phyloP scores from a whole-genome alignment of 1,140 invertebrate genomes.

The Pseudomyrmex dendroicus region DNA sequence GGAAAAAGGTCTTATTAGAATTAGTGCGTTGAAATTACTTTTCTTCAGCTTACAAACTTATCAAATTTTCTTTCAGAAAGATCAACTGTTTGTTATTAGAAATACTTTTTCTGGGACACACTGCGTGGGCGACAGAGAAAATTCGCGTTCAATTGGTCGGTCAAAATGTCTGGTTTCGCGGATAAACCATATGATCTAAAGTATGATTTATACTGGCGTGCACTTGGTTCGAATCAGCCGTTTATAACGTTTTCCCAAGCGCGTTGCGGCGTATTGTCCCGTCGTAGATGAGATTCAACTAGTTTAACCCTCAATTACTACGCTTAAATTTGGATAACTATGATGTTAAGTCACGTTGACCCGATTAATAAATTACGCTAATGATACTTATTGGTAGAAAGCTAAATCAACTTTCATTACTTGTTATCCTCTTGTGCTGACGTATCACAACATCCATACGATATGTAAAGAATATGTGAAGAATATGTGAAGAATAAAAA shows the following conservation, averaged over 20 bases:
- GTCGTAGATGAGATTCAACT: constrained; percentile 30
- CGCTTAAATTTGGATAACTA: constrained; percentile 41
- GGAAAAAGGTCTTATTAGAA: not conserved
- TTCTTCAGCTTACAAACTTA: not conserved
- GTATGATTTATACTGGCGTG: constrained; percentile 37
- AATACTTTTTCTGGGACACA: not conserved
- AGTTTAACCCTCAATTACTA: constrained; percentile 50
- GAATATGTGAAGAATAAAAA: too few relatives aligned
- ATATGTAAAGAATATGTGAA: too few relatives aligned
- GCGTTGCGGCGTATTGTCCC: constrained; percentile 31
- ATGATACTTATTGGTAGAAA: not conserved
- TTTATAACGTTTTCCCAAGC: constrained; percentile 36
- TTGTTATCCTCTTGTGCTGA: not conserved
- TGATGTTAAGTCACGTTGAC: constrained; percentile 37
- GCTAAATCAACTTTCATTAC: constrained; percentile 25
- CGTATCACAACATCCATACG: too few relatives aligned
- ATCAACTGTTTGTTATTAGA: constrained; percentile 19
- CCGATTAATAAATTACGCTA: constrained; percentile 31
- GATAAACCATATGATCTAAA: constrained; percentile 7
- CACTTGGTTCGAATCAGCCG: constrained; percentile 3
- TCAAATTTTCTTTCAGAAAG: not conserved
- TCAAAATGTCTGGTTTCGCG: not conserved
- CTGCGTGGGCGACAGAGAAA: not conserved
- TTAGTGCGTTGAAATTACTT: constrained; percentile 15
- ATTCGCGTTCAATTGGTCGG: not conserved